phyloP scores from a whole-genome alignment of 2,888 invertebrate genomes.

The Xylota segnis region DNA sequence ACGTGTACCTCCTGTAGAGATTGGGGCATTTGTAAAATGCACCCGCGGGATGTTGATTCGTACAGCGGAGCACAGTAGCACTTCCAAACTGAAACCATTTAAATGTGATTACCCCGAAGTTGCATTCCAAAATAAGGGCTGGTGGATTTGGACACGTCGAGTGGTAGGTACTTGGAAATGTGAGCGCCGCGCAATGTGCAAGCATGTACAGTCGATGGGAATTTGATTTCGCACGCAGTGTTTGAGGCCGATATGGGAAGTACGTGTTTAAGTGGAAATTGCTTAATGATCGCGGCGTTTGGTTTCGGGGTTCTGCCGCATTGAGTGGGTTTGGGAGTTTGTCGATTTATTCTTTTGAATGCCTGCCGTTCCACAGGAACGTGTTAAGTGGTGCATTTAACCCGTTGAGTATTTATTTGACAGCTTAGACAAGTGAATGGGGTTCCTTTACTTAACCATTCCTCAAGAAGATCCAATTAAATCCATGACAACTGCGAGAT shows the following conservation, averaged over 20 bases:
- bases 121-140: constrained; percentile 29
- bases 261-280: constrained; percentile 53
- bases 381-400: not conserved
- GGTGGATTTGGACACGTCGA: constrained; percentile 17
- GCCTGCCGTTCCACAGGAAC: not conserved
- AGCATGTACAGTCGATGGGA: constrained; percentile 3
- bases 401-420: constrained; percentile 17
- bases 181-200: not conserved
- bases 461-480: not conserved
- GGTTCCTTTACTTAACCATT: not conserved
- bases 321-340: not conserved
- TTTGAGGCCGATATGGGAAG: not conserved
- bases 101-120: constrained; percentile 12
- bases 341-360: not conserved
- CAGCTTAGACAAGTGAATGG: not conserved
- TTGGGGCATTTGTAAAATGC: constrained; percentile 2
- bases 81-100: constrained; percentile 40
- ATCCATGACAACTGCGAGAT: no score
- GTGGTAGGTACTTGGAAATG: not conserved
- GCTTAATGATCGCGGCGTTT: constrained; percentile 13
- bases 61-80: not conserved
- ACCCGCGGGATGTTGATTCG: not conserved
- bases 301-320: not conserved
- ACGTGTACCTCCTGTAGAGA: not conserved
- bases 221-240: constrained; percentile 17